Evolutionary conservation across 2,888 invertebrate genomes (phyloP).

Genomic region (Dichetophora obliterata): DNA sequence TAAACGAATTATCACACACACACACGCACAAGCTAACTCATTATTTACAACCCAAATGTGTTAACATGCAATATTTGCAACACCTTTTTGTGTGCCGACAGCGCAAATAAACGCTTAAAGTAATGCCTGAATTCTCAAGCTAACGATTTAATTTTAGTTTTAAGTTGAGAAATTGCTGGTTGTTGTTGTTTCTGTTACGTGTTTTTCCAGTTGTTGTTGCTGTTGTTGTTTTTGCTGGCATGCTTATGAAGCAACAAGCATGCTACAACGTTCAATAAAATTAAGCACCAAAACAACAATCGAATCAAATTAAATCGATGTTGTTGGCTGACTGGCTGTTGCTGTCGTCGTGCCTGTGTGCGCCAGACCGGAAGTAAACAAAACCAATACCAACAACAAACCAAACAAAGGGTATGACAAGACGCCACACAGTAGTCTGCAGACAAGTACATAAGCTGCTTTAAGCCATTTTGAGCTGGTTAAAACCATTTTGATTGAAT

Average conservation of each 20-base stretch:
- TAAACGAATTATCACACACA: not conserved
- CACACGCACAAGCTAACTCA: not conserved
- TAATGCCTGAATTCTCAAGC: not conserved
- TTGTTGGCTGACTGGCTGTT: not conserved
- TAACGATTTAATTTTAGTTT: not conserved
- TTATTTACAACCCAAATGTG: not conserved
- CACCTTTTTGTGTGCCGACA: not conserved
- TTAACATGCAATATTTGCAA: slow-evolving; percentile 1
- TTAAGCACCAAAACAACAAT: slow-evolving; percentile 24
- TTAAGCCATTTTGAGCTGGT: slow-evolving; percentile 25
- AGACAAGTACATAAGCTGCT: slow-evolving; percentile 6
- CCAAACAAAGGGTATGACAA: too few relatives aligned
- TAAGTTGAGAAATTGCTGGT: not conserved
- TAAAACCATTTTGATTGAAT: slow-evolving; percentile 30
- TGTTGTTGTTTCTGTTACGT: not conserved
- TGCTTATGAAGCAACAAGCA: not conserved
- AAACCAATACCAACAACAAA: too few relatives aligned
- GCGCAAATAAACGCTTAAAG: not conserved
- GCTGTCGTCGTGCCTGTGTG: not conserved
- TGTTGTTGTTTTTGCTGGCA: not conserved
- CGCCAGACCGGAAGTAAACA: too few relatives aligned
- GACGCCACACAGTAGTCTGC: too few relatives aligned
- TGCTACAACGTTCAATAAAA: not conserved
- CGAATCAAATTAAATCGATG: slow-evolving; percentile 28
- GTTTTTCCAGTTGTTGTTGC: not conserved